These are phyloP conservation scores for Heliocidaris tuberculata DNA, from an alignment of 35 echinoderm and acorn worm genomes.

Conservation along the genomic window DNA sequence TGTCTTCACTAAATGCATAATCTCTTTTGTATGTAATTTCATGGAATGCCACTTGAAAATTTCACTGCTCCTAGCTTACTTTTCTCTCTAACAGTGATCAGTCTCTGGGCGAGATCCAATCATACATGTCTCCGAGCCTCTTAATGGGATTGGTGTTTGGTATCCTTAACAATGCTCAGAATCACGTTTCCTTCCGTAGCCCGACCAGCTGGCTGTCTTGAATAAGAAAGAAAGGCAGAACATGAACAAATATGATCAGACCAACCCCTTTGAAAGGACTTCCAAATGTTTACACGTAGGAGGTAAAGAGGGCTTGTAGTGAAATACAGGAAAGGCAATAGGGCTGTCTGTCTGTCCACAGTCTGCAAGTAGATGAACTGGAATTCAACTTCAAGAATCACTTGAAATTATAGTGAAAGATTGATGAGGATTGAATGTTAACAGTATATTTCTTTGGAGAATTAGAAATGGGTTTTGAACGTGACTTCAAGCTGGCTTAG, in stretches of 20 bases:
- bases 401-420: slow-evolving; percentile 3
- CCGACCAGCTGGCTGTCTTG: too few species aligned
- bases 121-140: neutral
- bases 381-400: neutral
- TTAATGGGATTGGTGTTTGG: slow-evolving; percentile 39
- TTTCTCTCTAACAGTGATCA: neutral
- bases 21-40: neutral
- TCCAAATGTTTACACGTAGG: neutral
- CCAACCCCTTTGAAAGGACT: neutral
- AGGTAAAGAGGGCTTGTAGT: neutral
- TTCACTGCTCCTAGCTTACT: neutral
- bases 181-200: neutral
- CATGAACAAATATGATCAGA: neutral
- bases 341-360: neutral
- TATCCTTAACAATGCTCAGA: slow-evolving; percentile 10
- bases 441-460: neutral
- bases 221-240: neutral
- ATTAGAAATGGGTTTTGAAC: neutral
- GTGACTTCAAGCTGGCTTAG: neutral
- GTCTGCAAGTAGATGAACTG: neutral
- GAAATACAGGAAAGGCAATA: neutral
- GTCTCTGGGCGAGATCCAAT: slow-evolving; percentile 11
- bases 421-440: neutral
- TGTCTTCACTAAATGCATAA: neutral
- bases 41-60: neutral